A percentile compares a stretch with the other conserved stretches of the same genome.
Evolutionary conservation across 2,113 vertebrate species (phyloP).

Genomic region (Dicerorhinus sumatrensis): DNA sequence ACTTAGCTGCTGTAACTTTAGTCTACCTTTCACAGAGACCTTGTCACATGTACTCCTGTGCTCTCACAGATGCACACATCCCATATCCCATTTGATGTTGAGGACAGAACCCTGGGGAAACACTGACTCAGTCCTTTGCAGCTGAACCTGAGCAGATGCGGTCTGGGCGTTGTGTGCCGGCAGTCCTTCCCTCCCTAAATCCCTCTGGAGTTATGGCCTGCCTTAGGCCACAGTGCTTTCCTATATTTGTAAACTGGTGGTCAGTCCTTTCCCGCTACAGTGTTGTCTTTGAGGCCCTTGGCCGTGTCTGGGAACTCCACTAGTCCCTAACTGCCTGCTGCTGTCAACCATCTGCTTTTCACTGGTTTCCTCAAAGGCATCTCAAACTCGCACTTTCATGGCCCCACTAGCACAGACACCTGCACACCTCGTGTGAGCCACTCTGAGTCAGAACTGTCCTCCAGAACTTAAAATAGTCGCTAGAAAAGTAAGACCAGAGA

Average conservation of each 20-base stretch:
- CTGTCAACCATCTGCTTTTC: neutral
- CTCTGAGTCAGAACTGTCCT: neutral
- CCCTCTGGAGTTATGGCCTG: neutral
- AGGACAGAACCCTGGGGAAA: neutral
- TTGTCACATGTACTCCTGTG: neutral
- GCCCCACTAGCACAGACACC: too few species aligned
- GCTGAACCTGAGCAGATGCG: neutral
- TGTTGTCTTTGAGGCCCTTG: too few species aligned
- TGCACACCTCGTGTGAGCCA: neutral
- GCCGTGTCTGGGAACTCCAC: neutral
- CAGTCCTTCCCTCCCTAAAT: neutral
- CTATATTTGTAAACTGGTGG: neutral
- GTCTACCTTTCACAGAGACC: neutral
- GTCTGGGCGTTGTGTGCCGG: neutral
- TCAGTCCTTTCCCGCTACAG: neutral
- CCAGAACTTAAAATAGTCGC: neutral
- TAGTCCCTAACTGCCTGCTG: neutral
- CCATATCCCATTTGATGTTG: neutral
- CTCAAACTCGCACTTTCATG: neutral
- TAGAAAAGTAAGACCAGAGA: neutral
- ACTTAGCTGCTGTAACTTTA: neutral
- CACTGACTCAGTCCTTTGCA: fast-evolving
- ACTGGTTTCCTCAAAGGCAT: neutral
- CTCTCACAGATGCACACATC: neutral
- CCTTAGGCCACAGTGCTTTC: neutral